Conservation (phyloP, 2,797 vertebrate species). For the Holocentrus rufus region DNA sequence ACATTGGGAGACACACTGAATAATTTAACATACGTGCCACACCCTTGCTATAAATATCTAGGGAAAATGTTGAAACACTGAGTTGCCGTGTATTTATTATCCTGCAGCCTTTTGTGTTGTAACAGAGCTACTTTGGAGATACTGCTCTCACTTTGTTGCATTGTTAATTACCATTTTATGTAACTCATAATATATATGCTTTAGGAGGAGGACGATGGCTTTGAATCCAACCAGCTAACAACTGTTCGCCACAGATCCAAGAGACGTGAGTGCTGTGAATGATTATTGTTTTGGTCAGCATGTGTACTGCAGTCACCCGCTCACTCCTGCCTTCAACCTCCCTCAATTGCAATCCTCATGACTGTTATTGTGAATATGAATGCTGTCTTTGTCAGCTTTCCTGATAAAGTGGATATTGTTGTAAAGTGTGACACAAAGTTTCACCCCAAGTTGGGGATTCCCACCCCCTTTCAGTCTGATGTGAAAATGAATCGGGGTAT, state of each 20-base stretch:
- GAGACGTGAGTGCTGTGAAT: slow-evolving; percentile 47
- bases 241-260: slow-evolving; percentile 4
- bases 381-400: background rate
- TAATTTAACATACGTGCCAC: too few relatives aligned
- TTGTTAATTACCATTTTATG: background rate
- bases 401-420: too few relatives aligned
- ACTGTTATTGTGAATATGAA: background rate
- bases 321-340: background rate
- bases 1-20: too few relatives aligned
- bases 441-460: too few relatives aligned
- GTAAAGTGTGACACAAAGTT: too few relatives aligned
- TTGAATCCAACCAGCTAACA: slow-evolving; percentile 4
- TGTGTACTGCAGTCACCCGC: background rate
- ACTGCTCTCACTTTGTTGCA: background rate
- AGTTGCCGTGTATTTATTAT: too few relatives aligned
- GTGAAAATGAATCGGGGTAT: too few relatives aligned
- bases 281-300: background rate
- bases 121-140: background rate
- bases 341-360: background rate
- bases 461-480: too few relatives aligned
- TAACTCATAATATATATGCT: slow-evolving; percentile 29
- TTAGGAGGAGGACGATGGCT: slow-evolving; percentile 24
- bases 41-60: too few relatives aligned
- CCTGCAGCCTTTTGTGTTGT: too few relatives aligned
- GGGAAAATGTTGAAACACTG: too few relatives aligned